Evolutionary conservation across 1,140 invertebrate genomes (phyloP), one percentile per base, ranked within the genome.

Genomic region (Polypedilum pembai): DNA sequence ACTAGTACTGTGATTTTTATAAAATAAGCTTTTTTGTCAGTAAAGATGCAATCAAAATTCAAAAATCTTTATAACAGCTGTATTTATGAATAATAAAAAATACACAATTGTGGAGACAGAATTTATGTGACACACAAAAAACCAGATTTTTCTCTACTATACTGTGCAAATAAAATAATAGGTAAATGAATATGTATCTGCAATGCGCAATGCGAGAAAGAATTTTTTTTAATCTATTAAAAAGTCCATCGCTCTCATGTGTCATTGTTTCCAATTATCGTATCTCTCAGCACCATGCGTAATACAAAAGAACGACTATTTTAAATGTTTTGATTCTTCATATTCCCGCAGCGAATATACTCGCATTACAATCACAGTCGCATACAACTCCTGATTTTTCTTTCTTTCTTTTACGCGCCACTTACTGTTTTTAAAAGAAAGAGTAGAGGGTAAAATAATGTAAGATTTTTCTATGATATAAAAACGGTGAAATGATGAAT

Each of bases 401-500:
- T 45, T 8, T 8, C 8, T 45, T 45, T 8, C 15, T 56, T 56
- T n/a, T 56, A n/a, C 45, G 12, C n/a, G n/a, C 3, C 12, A 15
- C 45, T 15, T n/a, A 15, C 4, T 56, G 45, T 56, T n/a, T n/a
- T 56, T 56, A 15, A 56, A n/a, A n/a, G 45, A 5, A 33, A 33
- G 1, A 33, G 24, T 33, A 33, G 45, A 56, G 45, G n/a, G 8
- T 12, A 45, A 45, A 56, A 56, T 56, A 12, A 4, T 12, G 45
- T n/a, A 33, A 33, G 24, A n/a, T 33, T 33, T 33, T 33, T 5
- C 5, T 33, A 33, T 3, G 24, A 33, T 33, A 3, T 33, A 56
- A n/a, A 56, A 56, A 56, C 45, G 45, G 45, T 56, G 45, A 56
- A 56, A 56, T 56, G 45, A 56, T 56, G 45, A 56, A 56, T 56